Base-by-base conservation (phyloP, 2,888 invertebrate species). In the Lissonota sp. region DNA sequence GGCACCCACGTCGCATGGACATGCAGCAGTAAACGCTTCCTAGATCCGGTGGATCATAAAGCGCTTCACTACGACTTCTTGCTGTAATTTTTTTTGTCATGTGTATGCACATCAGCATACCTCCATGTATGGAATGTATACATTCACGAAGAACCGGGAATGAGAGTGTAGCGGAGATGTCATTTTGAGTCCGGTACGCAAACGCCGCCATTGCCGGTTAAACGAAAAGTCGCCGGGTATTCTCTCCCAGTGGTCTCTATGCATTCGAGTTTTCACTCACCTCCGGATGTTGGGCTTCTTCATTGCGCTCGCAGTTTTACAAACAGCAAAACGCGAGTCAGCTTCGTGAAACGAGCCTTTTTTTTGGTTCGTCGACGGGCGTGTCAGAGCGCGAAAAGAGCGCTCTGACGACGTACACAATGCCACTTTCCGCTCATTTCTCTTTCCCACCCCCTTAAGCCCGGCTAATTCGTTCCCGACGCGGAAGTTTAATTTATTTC, bases 401-500 rank as follows among this genome's bases (percentile, higher is more conserved):
- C 57, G 69, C 39, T 62, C 6, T 5, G 8, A 49, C 51, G 40
- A 14, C 55, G 10, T 44, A 14, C n/a, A 46, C 12, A 39, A 44
- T 26, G 4, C 14, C 5, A 4, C 14, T 26, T 12, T 55, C 40
- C 39, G 51, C 37, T 26, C 46, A 14, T 42, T 14, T 51, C 44
- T 12, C 69, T 39, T 8, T 40, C n/a, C 69, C 7, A n/a, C 8
- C 51, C 40, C 46, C 26, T 26, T 26, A n/a, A 51, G 26, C 7
- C 12, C 49, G 26, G 64, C 66, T 60, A 66, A 79, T 74, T 79
- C 64, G 64, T 44, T 42, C 64, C 44, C 39, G 44, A 70, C 26
- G 70, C 51, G 74, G 64, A 70, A 67, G 49, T 64, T 79, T 62
- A 58, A 70, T 79, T 75, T 64, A 74, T 75, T 79, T 66, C 70